Evolutionary conservation across 2,113 vertebrate genomes (phyloP), one percentile per base, ranked within the genome.

Genomic region (Marmota monax): DNA sequence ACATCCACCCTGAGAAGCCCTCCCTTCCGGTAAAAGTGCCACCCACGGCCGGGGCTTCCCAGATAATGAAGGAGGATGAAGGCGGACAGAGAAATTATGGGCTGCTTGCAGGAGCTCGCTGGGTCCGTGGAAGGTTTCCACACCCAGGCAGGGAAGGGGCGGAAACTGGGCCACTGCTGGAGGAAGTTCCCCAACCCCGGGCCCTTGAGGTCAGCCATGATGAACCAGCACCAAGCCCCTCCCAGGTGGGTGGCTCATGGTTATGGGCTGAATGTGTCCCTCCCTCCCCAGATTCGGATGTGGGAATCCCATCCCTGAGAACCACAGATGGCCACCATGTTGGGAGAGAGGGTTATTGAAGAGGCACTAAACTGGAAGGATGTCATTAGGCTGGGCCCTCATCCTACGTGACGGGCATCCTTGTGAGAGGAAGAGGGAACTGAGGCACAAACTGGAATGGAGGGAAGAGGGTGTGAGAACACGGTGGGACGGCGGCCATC

Each of bases 81-180:
- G 42, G 10, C 7, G 13, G 61, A 32, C 17, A 1, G 5, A 27
- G 6, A 63, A 56, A 74, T 1, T 11, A 56, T 6, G 22, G 27
- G 48, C 3, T 0, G 48, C 2, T 34, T 4, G 25, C 0, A 67
- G 22, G 39, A 16, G 14, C n/a, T 63, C 5, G 5, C n/a, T 45
- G 13, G 29, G 23, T 23, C 77, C 67, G 9, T 20, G n/a, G 23
- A 32, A 1, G 56, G 32, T 10, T 20, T 67, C 69, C 80, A 83
- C n/a, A 42, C 61, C 56, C 14, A 77, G 42, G 0, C 16, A 27
- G 87, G 42, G 63, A 78, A 77, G 25, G 58, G n/a, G 27, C 23
- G 0, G 70, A 82, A 53, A 23, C 4, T 32, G 45, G 45, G 45
- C 45, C 45, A 45, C 45, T 45, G 45, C 45, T 45, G 45, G 45